These are phyloP conservation scores for Capra hircus DNA, from an alignment of 2,113 vertebrate genomes.

Conservation along the genomic window DNA sequence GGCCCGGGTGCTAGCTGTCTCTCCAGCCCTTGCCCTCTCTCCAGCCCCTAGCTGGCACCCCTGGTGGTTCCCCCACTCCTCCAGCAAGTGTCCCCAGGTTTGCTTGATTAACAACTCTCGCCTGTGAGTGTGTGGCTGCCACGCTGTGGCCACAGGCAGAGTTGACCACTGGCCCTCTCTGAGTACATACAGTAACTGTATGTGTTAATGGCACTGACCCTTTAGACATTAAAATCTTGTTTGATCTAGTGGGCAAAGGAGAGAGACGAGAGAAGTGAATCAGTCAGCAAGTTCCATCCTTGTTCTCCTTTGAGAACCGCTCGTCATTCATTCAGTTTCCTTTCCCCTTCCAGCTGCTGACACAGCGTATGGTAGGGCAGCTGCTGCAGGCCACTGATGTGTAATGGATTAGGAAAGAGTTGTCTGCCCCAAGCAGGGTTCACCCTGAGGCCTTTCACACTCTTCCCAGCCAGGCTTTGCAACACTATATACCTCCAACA, in stretches of 20 bases:
- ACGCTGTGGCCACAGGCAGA: background rate
- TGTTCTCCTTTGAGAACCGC: background rate
- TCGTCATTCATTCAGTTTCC: fast-evolving
- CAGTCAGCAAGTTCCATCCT: fast-evolving
- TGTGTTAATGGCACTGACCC: background rate
- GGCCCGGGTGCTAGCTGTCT: fast-evolving
- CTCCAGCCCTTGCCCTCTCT: background rate
- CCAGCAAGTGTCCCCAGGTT: fast-evolving
- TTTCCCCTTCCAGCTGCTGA: background rate
- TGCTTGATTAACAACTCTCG: fast-evolving
- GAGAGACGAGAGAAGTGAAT: background rate
- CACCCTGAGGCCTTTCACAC: background rate
- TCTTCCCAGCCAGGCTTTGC: background rate
- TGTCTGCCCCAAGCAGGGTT: too few relatives aligned
- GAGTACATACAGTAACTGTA: too few relatives aligned
- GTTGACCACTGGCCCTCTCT: background rate
- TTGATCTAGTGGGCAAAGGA: background rate
- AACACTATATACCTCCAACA: background rate
- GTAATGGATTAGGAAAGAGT: background rate
- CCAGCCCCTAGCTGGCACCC: fast-evolving
- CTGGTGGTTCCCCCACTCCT: fast-evolving
- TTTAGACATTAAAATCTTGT: background rate
- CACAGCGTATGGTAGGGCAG: fast-evolving
- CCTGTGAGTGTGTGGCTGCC: background rate
- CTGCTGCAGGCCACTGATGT: background rate